Conservation (phyloP, 2,797 vertebrate species). For the Clarias pachynema region DNA sequence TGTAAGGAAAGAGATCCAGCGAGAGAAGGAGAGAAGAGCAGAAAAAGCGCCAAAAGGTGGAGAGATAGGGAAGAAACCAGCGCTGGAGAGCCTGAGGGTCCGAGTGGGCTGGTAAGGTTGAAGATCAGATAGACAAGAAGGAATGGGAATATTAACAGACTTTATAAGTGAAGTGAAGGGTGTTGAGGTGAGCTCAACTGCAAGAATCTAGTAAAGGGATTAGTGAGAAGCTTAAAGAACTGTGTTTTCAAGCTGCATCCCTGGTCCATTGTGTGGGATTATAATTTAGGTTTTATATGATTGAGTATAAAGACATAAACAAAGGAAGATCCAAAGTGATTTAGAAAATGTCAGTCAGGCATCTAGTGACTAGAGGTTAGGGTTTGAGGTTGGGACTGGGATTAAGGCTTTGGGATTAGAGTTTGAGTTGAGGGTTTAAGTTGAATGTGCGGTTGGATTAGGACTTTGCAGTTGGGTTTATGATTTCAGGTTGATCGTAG, state of each 20-base stretch:
- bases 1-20: neutral
- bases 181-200: neutral
- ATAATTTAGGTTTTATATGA: neutral
- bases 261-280: neutral
- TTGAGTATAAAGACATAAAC: neutral
- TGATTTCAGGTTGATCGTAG: too few species aligned
- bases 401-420: neutral
- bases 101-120: conserved; percentile 7
- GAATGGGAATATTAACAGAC: neutral
- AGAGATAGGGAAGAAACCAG: neutral
- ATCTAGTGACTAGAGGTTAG: neutral
- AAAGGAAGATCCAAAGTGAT: neutral
- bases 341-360: neutral
- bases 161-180: neutral
- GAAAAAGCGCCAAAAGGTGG: conserved; percentile 3
- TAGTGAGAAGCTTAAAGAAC: neutral
- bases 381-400: neutral
- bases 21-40: neutral
- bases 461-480: too few species aligned
- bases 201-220: neutral
- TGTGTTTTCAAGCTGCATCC: neutral
- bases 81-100: conserved; percentile 1
- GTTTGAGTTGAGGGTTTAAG: neutral
- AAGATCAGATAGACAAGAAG: conserved; percentile 10
- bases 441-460: neutral